A percentile compares a stretch with the other conserved stretches of the same genome.
phyloP scores from a whole-genome alignment of 2,113 vertebrate genomes.

The Myrmecobius fasciatus region DNA sequence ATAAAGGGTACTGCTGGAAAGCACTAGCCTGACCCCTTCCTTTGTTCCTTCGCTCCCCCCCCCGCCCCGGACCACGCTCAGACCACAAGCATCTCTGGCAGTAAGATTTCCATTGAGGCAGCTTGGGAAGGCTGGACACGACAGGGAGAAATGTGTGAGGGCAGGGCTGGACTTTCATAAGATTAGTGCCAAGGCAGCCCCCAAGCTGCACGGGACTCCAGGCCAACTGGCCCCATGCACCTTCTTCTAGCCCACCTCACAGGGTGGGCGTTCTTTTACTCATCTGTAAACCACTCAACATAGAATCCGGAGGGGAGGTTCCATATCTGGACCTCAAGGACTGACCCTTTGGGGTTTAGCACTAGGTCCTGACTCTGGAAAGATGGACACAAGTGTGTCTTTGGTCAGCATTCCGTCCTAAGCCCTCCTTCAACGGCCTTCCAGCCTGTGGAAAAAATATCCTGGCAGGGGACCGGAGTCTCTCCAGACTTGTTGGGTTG shows the following conservation, averaged over 20 bases:
- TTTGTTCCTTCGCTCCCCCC: not conserved
- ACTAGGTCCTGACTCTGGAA: not conserved
- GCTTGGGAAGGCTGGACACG: not conserved
- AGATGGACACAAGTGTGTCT: not conserved
- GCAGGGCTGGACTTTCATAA: not conserved
- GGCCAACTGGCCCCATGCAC: conserved; percentile 63
- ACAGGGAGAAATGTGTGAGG: not conserved
- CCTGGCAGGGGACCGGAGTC: not conserved
- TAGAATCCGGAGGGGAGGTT: conserved; percentile 12
- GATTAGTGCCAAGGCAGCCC: not conserved
- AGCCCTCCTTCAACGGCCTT: not conserved
- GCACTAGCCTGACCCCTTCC: conserved; percentile 19
- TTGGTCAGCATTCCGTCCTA: not conserved
- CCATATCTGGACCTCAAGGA: not conserved
- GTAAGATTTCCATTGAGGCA: not conserved
- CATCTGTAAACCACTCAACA: not conserved
- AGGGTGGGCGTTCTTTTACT: not conserved
- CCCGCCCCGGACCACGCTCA: not conserved
- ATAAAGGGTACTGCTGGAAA: not conserved
- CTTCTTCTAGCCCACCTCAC: not conserved
- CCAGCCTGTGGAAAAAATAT: not conserved
- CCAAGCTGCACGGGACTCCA: not conserved
- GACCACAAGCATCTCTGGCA: not conserved
- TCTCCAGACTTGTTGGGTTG: not conserved
- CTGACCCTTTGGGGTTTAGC: not conserved